Percentiles rank a stretch among this genome's conserved stretches.
phyloP scores from a whole-genome alignment of 2,888 invertebrate genomes.

The Serrognathus titanus region DNA sequence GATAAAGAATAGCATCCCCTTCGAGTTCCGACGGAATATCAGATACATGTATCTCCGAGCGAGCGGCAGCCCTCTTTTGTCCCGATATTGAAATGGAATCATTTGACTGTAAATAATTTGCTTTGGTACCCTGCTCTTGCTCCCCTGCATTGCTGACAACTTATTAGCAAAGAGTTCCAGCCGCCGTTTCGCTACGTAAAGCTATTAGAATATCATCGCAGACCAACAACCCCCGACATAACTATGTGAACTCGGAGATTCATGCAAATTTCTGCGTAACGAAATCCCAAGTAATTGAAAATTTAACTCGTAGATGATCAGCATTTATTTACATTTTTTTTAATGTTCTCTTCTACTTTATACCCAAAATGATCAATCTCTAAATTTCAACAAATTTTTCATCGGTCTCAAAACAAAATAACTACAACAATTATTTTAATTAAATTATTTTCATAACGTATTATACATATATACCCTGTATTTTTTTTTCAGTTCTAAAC shows the following conservation, averaged over 20 bases:
- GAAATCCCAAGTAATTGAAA: too few species aligned
- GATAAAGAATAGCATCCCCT: slow-evolving; percentile 10
- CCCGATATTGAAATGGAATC: slow-evolving; percentile 67
- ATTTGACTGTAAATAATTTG: slow-evolving; percentile 70
- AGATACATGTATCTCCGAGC: slow-evolving; percentile 43
- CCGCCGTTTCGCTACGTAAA: slow-evolving; percentile 21
- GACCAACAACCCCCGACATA: slow-evolving; percentile 3
- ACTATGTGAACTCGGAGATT: not conserved
- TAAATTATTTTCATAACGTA: too few species aligned
- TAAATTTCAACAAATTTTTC: too few species aligned
- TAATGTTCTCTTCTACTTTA: too few species aligned
- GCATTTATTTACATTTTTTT: too few species aligned
- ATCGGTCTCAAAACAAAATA: too few species aligned
- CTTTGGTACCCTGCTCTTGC: slow-evolving; percentile 50
- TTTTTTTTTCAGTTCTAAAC: too few species aligned
- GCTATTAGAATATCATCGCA: slow-evolving; percentile 18
- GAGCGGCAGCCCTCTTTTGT: slow-evolving; percentile 56
- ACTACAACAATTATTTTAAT: too few species aligned
- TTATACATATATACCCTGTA: too few species aligned
- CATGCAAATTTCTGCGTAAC: not conserved
- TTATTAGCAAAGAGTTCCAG: slow-evolving; percentile 38
- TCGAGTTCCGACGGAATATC: slow-evolving; percentile 30
- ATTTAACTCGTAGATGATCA: too few species aligned
- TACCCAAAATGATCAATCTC: too few species aligned
- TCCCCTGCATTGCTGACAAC: slow-evolving; percentile 38